A percentile compares a stretch with the other conserved stretches of the same genome.
Conservation (phyloP, 2,797 vertebrate genomes). For the Cryptoprocta ferox region DNA sequence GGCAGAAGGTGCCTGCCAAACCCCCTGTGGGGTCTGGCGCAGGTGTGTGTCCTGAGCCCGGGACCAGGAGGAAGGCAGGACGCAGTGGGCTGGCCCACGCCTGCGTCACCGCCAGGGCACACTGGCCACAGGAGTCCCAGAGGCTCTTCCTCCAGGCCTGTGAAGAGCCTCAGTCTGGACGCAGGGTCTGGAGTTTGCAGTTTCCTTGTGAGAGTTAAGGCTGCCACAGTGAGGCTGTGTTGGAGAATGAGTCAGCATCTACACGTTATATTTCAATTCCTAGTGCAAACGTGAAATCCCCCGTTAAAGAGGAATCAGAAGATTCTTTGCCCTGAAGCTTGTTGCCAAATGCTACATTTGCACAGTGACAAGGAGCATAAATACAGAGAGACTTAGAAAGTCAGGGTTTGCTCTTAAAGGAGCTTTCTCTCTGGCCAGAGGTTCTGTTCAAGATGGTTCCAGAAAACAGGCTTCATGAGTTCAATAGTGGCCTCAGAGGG, state of each 20-base stretch:
- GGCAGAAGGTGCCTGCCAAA: background rate
- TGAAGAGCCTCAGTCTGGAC: fast-evolving
- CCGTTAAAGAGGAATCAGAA: constrained; percentile 9
- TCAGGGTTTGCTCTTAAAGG: background rate
- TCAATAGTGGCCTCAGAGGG: background rate
- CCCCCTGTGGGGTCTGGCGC: background rate
- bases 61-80: background rate
- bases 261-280: background rate
- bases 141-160: fast-evolving
- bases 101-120: fast-evolving
- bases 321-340: background rate
- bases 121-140: background rate
- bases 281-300: constrained; percentile 38
- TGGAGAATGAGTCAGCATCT: constrained; percentile 26
- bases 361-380: background rate
- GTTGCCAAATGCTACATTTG: background rate
- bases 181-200: fast-evolving
- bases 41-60: background rate
- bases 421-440: background rate
- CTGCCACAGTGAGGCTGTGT: background rate
- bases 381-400: background rate
- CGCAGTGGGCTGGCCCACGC: fast-evolving
- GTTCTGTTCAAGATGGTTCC: background rate
- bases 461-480: background rate
- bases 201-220: fast-evolving